Conservation (phyloP, 2,113 vertebrate genomes). For the Sarotherodon lohbergeri region DNA sequence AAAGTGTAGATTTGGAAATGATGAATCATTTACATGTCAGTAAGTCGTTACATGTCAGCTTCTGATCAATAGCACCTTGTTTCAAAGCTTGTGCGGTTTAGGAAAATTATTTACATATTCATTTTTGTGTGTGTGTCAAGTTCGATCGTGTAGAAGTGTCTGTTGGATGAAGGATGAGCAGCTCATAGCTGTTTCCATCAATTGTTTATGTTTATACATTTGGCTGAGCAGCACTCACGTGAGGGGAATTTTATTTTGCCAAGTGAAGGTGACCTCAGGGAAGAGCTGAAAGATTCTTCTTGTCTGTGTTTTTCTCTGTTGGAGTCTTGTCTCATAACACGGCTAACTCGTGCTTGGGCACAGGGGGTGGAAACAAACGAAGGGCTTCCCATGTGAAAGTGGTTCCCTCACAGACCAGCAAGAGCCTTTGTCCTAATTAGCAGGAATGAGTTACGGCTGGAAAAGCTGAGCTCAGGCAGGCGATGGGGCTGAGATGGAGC, state of each 20-base stretch:
- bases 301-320: constrained; percentile 1
- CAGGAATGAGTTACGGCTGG: constrained; percentile 38
- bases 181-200: constrained; percentile 31
- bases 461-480: constrained; percentile 61
- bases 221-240: constrained; percentile 17
- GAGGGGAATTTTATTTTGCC: constrained; percentile 8
- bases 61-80: constrained; percentile 42
- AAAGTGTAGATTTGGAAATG: neutral
- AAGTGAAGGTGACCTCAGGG: constrained; percentile 20
- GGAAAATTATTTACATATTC: constrained; percentile 21
- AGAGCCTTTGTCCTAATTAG: constrained; percentile 43
- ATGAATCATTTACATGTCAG: constrained; percentile 19
- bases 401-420: constrained; percentile 24
- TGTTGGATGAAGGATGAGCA: constrained; percentile 22
- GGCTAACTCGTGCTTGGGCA: neutral
- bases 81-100: constrained; percentile 2
- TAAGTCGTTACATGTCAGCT: neutral
- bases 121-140: neutral
- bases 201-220: constrained; percentile 26
- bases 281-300: constrained; percentile 11
- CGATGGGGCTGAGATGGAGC: constrained; percentile 13
- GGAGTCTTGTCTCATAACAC: neutral
- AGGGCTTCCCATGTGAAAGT: constrained; percentile 53
- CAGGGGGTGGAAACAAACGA: constrained; percentile 5
- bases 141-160: constrained; percentile 2